phyloP scores from a whole-genome alignment of 2,797 vertebrate species.

The Phalanger gymnotis region DNA sequence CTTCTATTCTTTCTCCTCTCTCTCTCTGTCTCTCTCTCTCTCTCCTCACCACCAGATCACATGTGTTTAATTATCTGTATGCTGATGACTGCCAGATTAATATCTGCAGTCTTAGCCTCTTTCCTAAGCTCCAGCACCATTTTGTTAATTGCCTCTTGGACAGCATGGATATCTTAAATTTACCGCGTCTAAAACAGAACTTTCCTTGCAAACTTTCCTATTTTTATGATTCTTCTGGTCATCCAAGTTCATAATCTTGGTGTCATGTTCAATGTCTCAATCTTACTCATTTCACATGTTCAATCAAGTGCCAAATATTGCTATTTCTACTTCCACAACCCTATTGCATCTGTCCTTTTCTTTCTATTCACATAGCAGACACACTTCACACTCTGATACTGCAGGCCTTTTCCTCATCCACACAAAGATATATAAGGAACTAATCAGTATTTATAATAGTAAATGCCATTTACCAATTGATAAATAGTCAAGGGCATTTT shows the following conservation, averaged over 20 bases:
- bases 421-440: neutral
- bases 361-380: too few relatives aligned
- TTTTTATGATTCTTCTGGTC: neutral
- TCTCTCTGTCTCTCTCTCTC: too few relatives aligned
- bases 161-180: neutral
- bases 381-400: too few relatives aligned
- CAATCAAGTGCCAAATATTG: neutral
- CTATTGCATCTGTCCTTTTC: too few relatives aligned
- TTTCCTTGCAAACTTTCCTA: neutral
- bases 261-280: neutral
- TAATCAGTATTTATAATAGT: neutral
- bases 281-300: neutral
- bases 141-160: neutral
- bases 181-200: neutral
- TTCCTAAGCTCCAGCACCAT: neutral
- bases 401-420: too few relatives aligned
- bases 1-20: neutral
- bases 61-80: neutral
- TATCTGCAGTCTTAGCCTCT: neutral
- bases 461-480: neutral
- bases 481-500: neutral
- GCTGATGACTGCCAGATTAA: neutral
- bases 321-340: too few relatives aligned
- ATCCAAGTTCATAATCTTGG: neutral
- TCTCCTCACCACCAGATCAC: neutral